These are phyloP conservation scores for Manacus vitellinus DNA, from an alignment of 2,113 vertebrate genomes.

Conservation along the genomic window DNA sequence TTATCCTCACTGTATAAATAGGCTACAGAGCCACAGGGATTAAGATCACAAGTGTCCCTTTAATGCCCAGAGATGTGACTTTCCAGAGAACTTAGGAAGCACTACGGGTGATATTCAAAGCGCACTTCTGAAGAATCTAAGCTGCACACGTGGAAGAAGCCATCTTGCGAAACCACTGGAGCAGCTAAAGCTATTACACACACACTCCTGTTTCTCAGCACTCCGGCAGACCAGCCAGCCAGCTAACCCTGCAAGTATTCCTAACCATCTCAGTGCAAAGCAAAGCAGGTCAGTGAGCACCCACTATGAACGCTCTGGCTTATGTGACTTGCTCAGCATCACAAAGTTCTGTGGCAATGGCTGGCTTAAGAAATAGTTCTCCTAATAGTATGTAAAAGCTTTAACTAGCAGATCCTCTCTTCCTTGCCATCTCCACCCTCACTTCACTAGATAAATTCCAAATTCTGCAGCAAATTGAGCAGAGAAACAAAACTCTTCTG, in stretches of 20 bases:
- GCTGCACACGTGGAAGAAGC: neutral
- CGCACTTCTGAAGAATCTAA: neutral
- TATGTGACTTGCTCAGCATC: neutral
- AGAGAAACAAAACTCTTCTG: neutral
- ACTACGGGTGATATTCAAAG: neutral
- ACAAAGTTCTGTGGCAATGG: neutral
- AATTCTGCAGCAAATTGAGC: neutral
- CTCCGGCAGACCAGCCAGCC: neutral
- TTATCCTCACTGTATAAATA: neutral
- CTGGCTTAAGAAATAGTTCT: neutral
- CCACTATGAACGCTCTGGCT: neutral
- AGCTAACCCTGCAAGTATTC: neutral
- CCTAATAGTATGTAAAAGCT: neutral
- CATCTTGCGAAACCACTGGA: neutral
- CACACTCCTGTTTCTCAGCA: neutral
- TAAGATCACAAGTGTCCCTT: constrained; percentile 32
- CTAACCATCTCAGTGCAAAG: neutral
- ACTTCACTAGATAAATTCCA: neutral
- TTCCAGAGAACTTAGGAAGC: neutral
- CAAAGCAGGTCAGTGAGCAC: neutral
- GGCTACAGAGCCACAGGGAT: neutral
- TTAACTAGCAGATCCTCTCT: neutral
- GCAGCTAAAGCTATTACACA: neutral
- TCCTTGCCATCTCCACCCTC: neutral
- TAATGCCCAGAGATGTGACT: neutral